Conservation (phyloP, 2,113 vertebrate species). For the pig (Sus scrofa) region DNA sequence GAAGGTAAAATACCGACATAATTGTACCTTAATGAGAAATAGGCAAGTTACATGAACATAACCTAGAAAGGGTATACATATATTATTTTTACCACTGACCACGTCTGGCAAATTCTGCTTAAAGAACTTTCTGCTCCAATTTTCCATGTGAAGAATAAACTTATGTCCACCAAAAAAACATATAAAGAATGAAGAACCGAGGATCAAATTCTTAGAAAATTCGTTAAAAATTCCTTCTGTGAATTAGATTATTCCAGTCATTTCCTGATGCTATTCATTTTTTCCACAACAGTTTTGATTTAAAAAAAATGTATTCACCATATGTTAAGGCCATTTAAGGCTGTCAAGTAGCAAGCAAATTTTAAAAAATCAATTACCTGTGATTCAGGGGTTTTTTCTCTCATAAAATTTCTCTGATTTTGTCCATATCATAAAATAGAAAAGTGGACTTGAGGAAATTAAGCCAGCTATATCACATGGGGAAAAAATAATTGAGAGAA, state of each 20-base stretch:
- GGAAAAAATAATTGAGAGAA: not conserved
- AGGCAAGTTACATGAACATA: not conserved
- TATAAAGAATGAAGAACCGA: not conserved
- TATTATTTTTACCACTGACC: not conserved
- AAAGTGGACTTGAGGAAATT: not conserved
- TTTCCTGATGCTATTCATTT: slow-evolving; percentile 21
- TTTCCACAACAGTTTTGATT: not conserved
- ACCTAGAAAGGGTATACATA: not conserved
- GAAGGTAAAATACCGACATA: not conserved
- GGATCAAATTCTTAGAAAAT: slow-evolving; percentile 13
- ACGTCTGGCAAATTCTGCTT: not conserved
- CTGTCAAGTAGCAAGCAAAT: not conserved
- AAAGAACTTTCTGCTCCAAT: not conserved
- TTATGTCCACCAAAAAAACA: not conserved
- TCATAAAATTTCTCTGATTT: slow-evolving; percentile 26
- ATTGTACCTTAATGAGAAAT: not conserved
- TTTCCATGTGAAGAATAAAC: slow-evolving; percentile 38
- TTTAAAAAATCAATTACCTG: not conserved
- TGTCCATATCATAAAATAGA: slow-evolving; percentile 30
- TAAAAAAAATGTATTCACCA: not conserved
- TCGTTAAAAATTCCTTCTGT: not conserved
- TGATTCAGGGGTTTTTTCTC: not conserved
- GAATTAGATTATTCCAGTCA: not conserved
- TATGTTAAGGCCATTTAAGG: not conserved
- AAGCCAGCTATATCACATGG: not conserved